Base-by-base conservation (phyloP, 2,888 invertebrate genomes). In the Chelonus formosanus region DNA sequence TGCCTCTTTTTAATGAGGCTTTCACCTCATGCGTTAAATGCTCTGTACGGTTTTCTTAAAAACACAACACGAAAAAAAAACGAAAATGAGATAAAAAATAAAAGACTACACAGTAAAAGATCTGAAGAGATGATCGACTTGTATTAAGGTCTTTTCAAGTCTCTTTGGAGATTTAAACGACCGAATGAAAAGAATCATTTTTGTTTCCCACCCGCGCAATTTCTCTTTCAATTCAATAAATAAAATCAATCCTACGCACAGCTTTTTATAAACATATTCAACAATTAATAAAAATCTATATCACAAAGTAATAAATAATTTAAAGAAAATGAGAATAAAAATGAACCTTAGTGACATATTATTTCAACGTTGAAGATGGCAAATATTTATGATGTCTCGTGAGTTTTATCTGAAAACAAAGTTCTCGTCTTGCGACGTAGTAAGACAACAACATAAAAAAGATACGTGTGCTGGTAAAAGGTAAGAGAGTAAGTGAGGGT, bases 381-480 rank as follows among this genome's bases (percentile, higher is more conserved):
- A 82, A 83, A 83, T 83, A 83, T 83, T 83, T 82, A 79, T 78
- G 77, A 75, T 76, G 74, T 74, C 74, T 71, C 64, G 55, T 48
- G 48, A 65, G 75, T 74, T 71, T 71, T 71, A 66, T 69, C 67
- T 65, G 71, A 78, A 79, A 78, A 80, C 77, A 77, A 79, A 76
- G 75, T 71, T 70, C 59, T 71, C 72, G 58, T 67, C 70, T 66
- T 65, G 50, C 52, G 53, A 50, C 61, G 10, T 48, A 5, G 10
- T 48, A 54, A 63, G 63, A 67, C 48, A 57, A 32, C 20, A 20
- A 20, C 20, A 20, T 20, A 20, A 65, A 65, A 60, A 59, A 53
- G 52, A 57, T 10, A 45, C 52, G 10, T 20, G 31, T 48, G 48
- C 10, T 48, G 48, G 10, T 10, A 48, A 20, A 6, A 48, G 10